Evolutionary conservation across 2,113 vertebrate genomes (phyloP).

Genomic region (Centropus bengalensis): DNA sequence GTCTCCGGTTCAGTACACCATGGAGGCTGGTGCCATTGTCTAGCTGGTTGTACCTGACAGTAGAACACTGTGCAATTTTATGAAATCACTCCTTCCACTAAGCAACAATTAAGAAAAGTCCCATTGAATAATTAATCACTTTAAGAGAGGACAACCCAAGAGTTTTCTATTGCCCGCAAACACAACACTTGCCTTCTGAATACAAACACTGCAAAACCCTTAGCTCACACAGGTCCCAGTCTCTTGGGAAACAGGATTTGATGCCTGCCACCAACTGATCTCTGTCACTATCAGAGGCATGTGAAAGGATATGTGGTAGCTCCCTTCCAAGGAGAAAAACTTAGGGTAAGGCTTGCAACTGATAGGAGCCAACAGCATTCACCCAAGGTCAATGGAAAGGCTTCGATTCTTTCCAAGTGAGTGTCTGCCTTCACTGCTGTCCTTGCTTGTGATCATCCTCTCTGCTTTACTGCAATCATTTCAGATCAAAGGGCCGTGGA

Average conservation of each 20-base stretch:
- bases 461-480: neutral
- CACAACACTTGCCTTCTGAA: neutral
- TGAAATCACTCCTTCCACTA: neutral
- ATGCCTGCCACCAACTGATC: neutral
- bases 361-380: neutral
- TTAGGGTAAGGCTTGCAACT: neutral
- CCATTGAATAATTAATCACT: neutral
- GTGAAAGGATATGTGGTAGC: neutral
- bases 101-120: neutral
- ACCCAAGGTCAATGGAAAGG: neutral
- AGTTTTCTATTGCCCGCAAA: neutral
- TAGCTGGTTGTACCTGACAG: neutral
- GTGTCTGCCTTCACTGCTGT: neutral
- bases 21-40: neutral
- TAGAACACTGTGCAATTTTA: neutral
- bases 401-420: accelerated
- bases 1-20: neutral
- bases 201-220: neutral
- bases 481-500: neutral
- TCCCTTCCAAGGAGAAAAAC: neutral
- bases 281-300: neutral
- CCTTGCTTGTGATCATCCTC: neutral
- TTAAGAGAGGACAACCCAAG: neutral
- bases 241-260: neutral
- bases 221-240: neutral